Evolutionary conservation across 1,140 invertebrate species (phyloP), one percentile per base, ranked within the genome.

Genomic region (Brachionus rubens): DNA sequence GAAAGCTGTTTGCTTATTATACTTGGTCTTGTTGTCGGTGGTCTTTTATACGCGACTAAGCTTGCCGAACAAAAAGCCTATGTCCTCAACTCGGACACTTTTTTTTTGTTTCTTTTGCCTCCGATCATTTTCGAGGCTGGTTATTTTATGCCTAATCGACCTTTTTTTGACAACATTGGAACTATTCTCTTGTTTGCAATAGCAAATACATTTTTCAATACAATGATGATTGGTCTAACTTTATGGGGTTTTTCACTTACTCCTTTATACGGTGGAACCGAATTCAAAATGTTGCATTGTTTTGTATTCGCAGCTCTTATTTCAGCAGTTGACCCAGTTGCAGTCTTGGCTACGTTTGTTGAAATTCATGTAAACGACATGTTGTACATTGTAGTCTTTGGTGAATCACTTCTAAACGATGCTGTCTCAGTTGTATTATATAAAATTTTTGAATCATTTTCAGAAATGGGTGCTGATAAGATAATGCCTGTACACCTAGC

Each of bases 331-430:
- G 85, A 86, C 77, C 85, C 85, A 6, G 84, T 85, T 5, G 84
- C 85, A 40, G 87, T 99, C 12, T 85, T 99, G 30, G 96, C 96
- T 26, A 94, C 99, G 19, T 99, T 99, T 85, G 95, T 99, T 85
- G 96, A 99, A 85, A 96, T 99, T 77, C 95, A 88, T 81, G 96
- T 99, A 77, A 96, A 99, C 85, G 95, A 99, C 87, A 91, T 98
- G 78, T 88, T 99, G 48, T 98, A 98, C 84, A 98, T 99, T 82
- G 93, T 99, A 65, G 95, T 99, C 7, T 99, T 99, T 86, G 96
- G 96, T 41, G 96, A 99, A 84, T 97, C 94, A 24, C 87, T 99
- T 75, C 88, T 99, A 48, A 99, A 99, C 86, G 87, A 86, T 80
- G 85, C 84, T 9, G 83, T 86, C 12, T 84, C 84, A 48, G 84